Conservation (phyloP, 2,113 vertebrate species). For the Peromyscus leucopus region DNA sequence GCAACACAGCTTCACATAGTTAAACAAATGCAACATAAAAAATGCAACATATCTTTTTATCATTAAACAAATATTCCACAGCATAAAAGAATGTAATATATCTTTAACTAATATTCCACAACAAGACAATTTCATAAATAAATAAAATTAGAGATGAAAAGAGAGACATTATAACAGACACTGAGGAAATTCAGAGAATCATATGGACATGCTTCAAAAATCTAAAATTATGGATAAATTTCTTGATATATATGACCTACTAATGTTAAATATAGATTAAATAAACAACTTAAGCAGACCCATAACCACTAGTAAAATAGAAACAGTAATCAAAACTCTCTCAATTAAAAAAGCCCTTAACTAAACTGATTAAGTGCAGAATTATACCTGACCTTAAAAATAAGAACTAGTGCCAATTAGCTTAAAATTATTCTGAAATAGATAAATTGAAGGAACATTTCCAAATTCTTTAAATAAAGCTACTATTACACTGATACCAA, state of each 20-base stretch:
- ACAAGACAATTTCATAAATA: not conserved
- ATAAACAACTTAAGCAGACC: not conserved
- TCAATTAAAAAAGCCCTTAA: not conserved
- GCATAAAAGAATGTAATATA: too few species aligned
- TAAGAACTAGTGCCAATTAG: not conserved
- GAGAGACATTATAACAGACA: not conserved
- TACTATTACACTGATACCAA: not conserved
- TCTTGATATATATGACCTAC: not conserved
- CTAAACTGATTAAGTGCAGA: not conserved
- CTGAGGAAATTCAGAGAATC: not conserved
- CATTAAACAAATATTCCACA: too few species aligned
- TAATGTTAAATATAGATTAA: not conserved
- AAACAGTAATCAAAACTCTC: not conserved
- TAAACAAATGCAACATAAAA: too few species aligned
- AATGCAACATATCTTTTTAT: too few species aligned
- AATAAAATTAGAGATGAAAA: not conserved
- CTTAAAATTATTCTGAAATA: not conserved
- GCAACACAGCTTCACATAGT: too few species aligned
- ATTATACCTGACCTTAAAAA: not conserved
- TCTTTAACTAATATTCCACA: too few species aligned
- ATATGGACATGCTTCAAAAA: not conserved
- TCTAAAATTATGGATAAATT: not conserved
- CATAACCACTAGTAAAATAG: not conserved
- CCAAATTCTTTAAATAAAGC: not conserved
- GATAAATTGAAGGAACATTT: not conserved